Conservation (phyloP, 1,140 invertebrate species). For the Aphis gossypii region DNA sequence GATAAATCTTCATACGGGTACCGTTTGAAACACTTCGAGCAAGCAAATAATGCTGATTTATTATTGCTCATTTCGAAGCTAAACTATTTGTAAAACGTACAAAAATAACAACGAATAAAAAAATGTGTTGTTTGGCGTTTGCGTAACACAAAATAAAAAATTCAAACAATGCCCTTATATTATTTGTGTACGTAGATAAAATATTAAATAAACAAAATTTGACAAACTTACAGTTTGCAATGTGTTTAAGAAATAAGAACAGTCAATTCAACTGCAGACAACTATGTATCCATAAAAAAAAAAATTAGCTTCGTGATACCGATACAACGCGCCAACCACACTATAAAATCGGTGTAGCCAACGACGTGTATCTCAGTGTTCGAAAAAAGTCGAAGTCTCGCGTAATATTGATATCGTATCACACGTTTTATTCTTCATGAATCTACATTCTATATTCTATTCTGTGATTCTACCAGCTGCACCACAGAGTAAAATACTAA, state of each 20-base stretch:
- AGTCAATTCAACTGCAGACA: not conserved
- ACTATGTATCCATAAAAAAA: not conserved
- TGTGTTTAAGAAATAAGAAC: not conserved
- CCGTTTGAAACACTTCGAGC: slow-evolving; percentile 91
- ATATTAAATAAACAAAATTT: slow-evolving; percentile 33
- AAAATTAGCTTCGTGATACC: not conserved
- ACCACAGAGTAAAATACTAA: too few relatives aligned
- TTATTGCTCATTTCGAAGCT: slow-evolving; percentile 7
- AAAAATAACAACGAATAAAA: not conserved
- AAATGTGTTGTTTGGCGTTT: too few relatives aligned
- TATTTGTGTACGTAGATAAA: slow-evolving; percentile 52
- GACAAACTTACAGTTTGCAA: not conserved
- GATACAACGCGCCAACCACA: slow-evolving; percentile 28
- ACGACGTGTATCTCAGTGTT: not conserved
- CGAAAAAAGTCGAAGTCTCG: too few relatives aligned
- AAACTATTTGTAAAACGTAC: not conserved
- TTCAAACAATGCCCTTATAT: not conserved
- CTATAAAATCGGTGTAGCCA: not conserved
- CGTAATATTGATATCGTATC: not conserved
- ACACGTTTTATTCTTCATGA: not conserved
- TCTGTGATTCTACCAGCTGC: too few relatives aligned
- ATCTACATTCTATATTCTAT: too few relatives aligned
- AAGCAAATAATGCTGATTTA: slow-evolving; percentile 77
- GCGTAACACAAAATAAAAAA: not conserved
- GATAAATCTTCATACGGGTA: slow-evolving; percentile 96